A percentile compares a stretch with the other conserved stretches of the same genome.
Conservation (phyloP, 2,888 invertebrate genomes). For the Tenthredo amoena region DNA sequence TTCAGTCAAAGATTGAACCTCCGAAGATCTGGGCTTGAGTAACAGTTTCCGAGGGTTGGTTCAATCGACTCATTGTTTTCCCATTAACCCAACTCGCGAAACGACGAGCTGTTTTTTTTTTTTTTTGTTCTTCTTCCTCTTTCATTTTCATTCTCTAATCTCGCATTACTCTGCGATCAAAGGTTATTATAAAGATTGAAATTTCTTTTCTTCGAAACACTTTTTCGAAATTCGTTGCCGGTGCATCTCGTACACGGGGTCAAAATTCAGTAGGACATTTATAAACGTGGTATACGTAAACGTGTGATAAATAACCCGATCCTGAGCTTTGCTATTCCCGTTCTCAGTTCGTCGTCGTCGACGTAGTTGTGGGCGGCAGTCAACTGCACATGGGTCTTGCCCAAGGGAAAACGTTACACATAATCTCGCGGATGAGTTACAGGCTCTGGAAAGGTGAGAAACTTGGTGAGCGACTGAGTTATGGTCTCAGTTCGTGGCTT, state of each 20-base stretch:
- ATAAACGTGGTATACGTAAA: background rate
- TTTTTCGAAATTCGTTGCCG: background rate
- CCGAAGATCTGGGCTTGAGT: background rate
- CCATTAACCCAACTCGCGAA: background rate
- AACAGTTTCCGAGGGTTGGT: background rate
- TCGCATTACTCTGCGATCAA: background rate
- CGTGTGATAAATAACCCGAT: constrained; percentile 41
- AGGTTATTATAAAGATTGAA: background rate
- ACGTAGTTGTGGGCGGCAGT: constrained; percentile 48
- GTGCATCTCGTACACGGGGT: background rate
- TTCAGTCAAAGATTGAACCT: background rate
- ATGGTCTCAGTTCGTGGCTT: constrained; percentile 46
- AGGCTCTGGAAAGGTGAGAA: constrained; percentile 49
- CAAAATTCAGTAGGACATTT: background rate
- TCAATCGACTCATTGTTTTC: constrained; percentile 2
- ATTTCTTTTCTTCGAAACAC: background rate
- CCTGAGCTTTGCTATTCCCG: constrained; percentile 43
- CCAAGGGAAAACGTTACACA: constrained; percentile 45
- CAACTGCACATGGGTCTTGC: constrained; percentile 39
- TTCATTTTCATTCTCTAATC: background rate
- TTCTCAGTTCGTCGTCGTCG: constrained; percentile 22
- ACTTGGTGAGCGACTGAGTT: constrained; percentile 54
- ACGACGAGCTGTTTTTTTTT: background rate
- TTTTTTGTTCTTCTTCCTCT: background rate
- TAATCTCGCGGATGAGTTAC: constrained; percentile 49